Conservation (phyloP, 2,888 invertebrate genomes). For the Morpho deidamia region DNA sequence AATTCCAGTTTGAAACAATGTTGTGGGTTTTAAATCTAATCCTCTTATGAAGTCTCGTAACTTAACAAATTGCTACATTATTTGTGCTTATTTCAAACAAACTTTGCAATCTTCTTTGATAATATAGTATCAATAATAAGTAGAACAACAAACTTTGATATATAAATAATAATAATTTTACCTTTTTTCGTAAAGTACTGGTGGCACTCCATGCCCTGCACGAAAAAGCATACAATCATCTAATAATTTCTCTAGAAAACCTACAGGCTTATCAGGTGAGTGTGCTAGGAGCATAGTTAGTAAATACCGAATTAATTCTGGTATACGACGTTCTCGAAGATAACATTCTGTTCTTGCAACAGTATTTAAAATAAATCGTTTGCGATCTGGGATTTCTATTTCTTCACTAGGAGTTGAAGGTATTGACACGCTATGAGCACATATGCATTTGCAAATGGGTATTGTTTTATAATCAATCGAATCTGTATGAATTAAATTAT, state of each 20-base stretch:
- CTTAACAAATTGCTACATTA: neutral
- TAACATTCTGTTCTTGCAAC: conserved; percentile 55
- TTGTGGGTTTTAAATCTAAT: neutral
- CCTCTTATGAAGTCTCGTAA: neutral
- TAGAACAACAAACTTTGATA: neutral
- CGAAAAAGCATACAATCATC: conserved; percentile 64
- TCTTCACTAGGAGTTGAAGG: conserved; percentile 22
- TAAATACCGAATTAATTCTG: conserved; percentile 57
- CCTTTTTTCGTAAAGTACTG: conserved; percentile 58
- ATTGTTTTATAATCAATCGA: conserved; percentile 9
- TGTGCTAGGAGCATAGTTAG: conserved; percentile 52
- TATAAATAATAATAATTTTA: conserved; percentile 19
- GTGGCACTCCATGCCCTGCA: conserved; percentile 52
- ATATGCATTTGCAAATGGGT: conserved; percentile 44
- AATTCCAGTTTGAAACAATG: neutral
- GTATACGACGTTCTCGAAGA: conserved; percentile 55
- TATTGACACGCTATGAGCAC: conserved; percentile 30
- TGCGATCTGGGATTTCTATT: conserved; percentile 39
- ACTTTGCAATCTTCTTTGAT: neutral
- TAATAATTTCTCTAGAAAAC: conserved; percentile 47
- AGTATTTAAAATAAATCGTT: conserved; percentile 40
- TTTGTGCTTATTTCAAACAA: no score
- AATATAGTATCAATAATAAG: neutral
- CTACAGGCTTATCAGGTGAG: conserved; percentile 38
- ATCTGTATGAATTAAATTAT: neutral